Evolutionary conservation across 2,113 vertebrate species (phyloP).

Genomic region (Dicrurus megarhynchus): DNA sequence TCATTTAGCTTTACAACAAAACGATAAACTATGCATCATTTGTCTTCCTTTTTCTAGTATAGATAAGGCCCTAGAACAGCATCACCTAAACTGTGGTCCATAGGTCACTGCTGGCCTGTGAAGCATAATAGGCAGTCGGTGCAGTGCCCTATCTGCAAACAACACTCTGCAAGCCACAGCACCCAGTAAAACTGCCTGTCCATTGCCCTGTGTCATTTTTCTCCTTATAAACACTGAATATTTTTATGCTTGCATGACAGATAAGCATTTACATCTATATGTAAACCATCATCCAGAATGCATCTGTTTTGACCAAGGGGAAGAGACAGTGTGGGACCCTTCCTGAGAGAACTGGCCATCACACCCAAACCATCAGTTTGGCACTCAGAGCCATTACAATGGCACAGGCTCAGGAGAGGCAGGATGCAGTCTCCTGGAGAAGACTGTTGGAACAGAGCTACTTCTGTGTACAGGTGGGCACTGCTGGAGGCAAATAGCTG

Average conservation of each 20-base stretch:
- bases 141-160: background rate
- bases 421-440: background rate
- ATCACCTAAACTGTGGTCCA: background rate
- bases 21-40: background rate
- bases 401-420: background rate
- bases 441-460: background rate
- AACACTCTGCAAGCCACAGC: background rate
- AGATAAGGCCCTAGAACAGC: conserved; percentile 27
- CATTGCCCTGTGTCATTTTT: background rate
- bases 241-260: background rate
- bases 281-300: background rate
- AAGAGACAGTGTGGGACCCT: background rate
- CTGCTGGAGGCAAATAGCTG: background rate
- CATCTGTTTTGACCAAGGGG: background rate
- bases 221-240: background rate
- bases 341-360: background rate
- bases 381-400: background rate
- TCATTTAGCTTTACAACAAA: conserved; percentile 1
- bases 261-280: background rate
- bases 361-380: background rate
- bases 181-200: background rate
- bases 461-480: background rate
- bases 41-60: conserved; percentile 1
- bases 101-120: background rate
- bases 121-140: background rate